These are phyloP conservation scores for Theretra japonica DNA, from an alignment of 2,888 invertebrate species.

Conservation along the genomic window DNA sequence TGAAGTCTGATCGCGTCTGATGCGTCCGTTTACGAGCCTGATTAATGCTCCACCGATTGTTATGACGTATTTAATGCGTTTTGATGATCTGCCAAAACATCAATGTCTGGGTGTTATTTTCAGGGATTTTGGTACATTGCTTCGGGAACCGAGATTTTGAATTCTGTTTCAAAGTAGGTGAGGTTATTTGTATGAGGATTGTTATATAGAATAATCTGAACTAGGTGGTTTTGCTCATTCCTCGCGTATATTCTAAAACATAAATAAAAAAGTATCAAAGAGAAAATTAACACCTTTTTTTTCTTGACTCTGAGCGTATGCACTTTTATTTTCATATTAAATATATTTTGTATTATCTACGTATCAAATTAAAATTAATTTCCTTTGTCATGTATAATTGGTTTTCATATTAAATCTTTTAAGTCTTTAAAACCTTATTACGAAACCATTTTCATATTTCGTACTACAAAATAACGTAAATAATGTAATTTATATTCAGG, in stretches of 20 bases:
- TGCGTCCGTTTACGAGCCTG: constrained; percentile 65
- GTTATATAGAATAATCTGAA: too few species aligned
- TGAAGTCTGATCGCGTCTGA: constrained; percentile 65
- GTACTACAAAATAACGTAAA: neutral
- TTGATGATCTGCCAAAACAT: constrained; percentile 35
- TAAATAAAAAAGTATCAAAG: too few species aligned
- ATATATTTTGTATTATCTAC: neutral
- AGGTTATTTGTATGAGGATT: too few species aligned
- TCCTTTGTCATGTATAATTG: neutral
- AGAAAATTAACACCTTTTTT: too few species aligned
- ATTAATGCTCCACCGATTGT: constrained; percentile 47
- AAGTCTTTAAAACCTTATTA: neutral
- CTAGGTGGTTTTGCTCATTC: too few species aligned
- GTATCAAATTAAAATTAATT: neutral
- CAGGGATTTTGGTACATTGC: neutral
- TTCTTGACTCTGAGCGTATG: too few species aligned
- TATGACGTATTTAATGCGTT: constrained; percentile 39
- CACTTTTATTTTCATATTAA: too few species aligned
- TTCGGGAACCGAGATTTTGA: too few species aligned
- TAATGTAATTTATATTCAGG: neutral
- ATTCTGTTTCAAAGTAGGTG: too few species aligned
- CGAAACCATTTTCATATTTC: neutral
- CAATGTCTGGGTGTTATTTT: neutral
- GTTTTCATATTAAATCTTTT: neutral
- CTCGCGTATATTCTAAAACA: too few species aligned